phyloP scores from a whole-genome alignment of 2,888 invertebrate species.

The Mythimna pallens region DNA sequence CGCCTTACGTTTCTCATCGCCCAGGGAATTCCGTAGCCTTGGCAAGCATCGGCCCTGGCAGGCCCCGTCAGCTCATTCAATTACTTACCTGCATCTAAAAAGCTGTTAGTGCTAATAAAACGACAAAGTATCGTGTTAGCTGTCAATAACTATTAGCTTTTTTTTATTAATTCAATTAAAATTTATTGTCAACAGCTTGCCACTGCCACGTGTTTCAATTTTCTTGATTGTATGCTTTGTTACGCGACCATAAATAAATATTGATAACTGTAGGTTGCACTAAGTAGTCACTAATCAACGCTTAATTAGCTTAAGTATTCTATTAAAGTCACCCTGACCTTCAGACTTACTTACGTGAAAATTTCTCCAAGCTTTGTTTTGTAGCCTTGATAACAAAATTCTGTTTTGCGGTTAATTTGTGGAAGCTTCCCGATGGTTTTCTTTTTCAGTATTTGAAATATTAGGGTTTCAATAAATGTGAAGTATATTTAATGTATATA shows the following conservation, averaged over 20 bases:
- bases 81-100: not conserved
- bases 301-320: conserved; percentile 59
- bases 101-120: conserved; percentile 8
- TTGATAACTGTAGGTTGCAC: conserved; percentile 34
- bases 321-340: conserved; percentile 33
- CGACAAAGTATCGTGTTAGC: conserved; percentile 4
- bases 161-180: conserved; percentile 48
- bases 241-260: conserved; percentile 47
- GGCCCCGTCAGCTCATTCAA: not conserved
- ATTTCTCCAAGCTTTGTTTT: conserved; percentile 23
- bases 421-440: conserved; percentile 4
- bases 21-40: too few species aligned
- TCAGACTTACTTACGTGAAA: conserved; percentile 7
- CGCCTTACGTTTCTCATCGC: too few species aligned
- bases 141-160: conserved; percentile 16
- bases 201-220: conserved; percentile 51
- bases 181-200: conserved; percentile 27
- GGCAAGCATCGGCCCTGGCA: too few species aligned
- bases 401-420: conserved; percentile 11
- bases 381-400: conserved; percentile 23
- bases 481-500: too few species aligned
- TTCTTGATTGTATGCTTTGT: conserved; percentile 53
- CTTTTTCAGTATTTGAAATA: not conserved
- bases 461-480: too few species aligned
- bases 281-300: conserved; percentile 29